Percentiles rank a stretch among this genome's conserved stretches.
Conservation (phyloP, 2,113 vertebrate species). For the Tupaia chinensis region DNA sequence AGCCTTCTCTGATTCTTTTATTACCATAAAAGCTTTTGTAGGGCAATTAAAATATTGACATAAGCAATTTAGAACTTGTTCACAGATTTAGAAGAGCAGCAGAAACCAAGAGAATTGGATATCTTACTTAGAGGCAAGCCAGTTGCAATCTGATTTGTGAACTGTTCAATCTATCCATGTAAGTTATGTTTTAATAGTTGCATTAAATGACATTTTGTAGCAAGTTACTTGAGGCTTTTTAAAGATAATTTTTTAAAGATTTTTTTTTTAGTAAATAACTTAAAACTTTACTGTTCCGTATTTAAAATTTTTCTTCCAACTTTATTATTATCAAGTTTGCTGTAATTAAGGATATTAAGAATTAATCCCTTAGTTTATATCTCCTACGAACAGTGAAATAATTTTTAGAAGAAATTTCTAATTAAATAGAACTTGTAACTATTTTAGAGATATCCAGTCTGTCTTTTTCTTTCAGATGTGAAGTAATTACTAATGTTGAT, state of each 20-base stretch:
- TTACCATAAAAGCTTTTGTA: slow-evolving; percentile 38
- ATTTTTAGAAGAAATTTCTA: slow-evolving; percentile 23
- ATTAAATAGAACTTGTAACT: not conserved
- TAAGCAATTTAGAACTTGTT: slow-evolving; percentile 54
- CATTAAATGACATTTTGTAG: not conserved
- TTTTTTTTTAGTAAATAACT: slow-evolving; percentile 28
- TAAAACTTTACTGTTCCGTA: not conserved
- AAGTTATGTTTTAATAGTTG: slow-evolving; percentile 31
- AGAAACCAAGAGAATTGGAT: slow-evolving; percentile 37
- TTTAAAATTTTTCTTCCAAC: slow-evolving; percentile 53
- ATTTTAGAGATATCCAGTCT: not conserved
- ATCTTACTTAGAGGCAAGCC: not conserved
- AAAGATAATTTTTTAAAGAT: slow-evolving; percentile 34
- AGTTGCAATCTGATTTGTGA: not conserved
- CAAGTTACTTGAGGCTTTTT: slow-evolving; percentile 18
- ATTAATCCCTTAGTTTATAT: slow-evolving; percentile 35
- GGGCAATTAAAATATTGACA: slow-evolving; percentile 42
- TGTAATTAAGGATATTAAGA: slow-evolving; percentile 1
- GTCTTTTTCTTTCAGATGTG: slow-evolving; percentile 53
- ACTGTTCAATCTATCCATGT: not conserved
- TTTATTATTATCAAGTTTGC: slow-evolving; percentile 47
- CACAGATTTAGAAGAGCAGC: slow-evolving; percentile 26
- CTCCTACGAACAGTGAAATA: slow-evolving; percentile 42
- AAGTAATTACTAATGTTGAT: slow-evolving; percentile 21
- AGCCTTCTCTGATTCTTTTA: slow-evolving; percentile 42